Base-by-base conservation (phyloP, 2,797 vertebrate genomes). In the Sebastes dallii region DNA sequence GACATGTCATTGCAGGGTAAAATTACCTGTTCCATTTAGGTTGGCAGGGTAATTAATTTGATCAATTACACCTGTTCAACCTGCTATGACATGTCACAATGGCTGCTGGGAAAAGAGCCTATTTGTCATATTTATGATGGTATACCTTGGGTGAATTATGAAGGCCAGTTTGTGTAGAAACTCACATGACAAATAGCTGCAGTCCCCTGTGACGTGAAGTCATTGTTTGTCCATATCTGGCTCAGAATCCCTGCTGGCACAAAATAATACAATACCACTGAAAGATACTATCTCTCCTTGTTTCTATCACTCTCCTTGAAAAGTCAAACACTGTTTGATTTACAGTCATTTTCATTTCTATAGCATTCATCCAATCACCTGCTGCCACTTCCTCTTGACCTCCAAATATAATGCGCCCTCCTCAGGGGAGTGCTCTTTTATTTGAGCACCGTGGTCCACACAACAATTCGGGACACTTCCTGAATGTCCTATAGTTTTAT, bases 331-430 rank as follows among this genome's bases (percentile, higher is more conserved):
- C 13, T 12, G 1, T 66, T 56, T 73, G 72, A 89, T 81, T 88
- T 81, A 67, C 32, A 25, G 7, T 80, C 27, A 1, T 30, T 87
- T 64, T n/a, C 29, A 50, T 32, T 69, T 77, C 68, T 66, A 22
- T 69, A 59, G 83, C 64, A 54, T 64, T 74, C 72, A 39, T 50
- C 39, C 6, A 67, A 75, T 88, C 59, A 81, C 72, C 62, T 77
- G 65, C 36, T 67, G 62, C 62, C 27, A 27, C 73, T 93, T 92
- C 88, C 89, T 88, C 46, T 64, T 66, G 80, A 76, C 77, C 75
- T 88, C 77, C n/a, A 34, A 69, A n/a, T 55, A 73, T 72, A 83
- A 64, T 42, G 9, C 61, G 2, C 7, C 4, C 5, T 72, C 24
- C 64, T 64, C 22, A 18, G 52, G 62, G 77, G 76, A 67, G 5